These are phyloP conservation scores for Oophaga pumilio DNA, from an alignment of 2,113 vertebrate species.

Conservation along the genomic window DNA sequence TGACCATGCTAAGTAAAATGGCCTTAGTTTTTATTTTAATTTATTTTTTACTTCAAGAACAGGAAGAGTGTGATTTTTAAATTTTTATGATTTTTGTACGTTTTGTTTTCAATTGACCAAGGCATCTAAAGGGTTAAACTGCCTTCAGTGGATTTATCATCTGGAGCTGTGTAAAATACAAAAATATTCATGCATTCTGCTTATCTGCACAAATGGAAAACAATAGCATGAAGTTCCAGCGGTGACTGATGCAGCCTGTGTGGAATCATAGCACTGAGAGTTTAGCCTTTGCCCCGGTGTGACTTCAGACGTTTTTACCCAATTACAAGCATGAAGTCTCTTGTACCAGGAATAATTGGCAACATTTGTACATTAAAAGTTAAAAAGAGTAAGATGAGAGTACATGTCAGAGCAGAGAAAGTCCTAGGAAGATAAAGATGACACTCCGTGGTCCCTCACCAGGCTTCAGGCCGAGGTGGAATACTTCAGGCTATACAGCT, in stretches of 20 bases:
- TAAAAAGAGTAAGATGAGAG: conserved; percentile 14
- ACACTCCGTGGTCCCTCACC: background rate
- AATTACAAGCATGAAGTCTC: conserved; percentile 43
- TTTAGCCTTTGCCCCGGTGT: conserved; percentile 45
- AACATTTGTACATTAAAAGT: conserved; percentile 31
- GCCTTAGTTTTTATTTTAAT: too few relatives aligned
- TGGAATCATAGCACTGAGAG: background rate
- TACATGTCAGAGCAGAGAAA: conserved; percentile 18
- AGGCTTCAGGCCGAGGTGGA: background rate
- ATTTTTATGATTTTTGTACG: too few relatives aligned
- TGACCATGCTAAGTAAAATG: too few relatives aligned
- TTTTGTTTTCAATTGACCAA: too few relatives aligned
- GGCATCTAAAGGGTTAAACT: too few relatives aligned
- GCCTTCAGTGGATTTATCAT: background rate
- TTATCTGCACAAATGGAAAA: background rate
- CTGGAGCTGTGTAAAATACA: background rate
- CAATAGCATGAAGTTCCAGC: background rate
- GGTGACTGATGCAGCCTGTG: conserved; percentile 1
- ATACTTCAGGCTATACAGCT: background rate
- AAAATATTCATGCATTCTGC: background rate
- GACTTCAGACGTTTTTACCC: conserved; percentile 35
- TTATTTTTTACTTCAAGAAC: too few relatives aligned
- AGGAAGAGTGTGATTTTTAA: too few relatives aligned
- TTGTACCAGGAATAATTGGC: conserved; percentile 31
- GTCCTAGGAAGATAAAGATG: background rate